Evolutionary conservation across 1,140 invertebrate genomes (phyloP).

Genomic region (Drosophila parabipectinata): DNA sequence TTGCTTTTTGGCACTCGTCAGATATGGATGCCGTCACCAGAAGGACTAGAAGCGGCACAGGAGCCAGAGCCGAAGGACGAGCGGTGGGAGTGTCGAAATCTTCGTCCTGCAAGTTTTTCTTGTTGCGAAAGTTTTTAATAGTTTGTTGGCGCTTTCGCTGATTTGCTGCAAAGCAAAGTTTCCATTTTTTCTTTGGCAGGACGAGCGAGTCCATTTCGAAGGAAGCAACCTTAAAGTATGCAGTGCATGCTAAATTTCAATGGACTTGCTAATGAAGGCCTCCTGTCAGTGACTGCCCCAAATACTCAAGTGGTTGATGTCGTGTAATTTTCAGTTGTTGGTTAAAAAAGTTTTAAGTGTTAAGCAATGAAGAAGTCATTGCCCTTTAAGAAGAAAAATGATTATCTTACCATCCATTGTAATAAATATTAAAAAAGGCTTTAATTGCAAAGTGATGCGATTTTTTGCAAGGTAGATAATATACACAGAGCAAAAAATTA

Average conservation of each 20-base stretch:
- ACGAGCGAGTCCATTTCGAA: conserved; percentile 3
- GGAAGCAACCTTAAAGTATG: conserved; percentile 55
- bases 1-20: conserved; percentile 81
- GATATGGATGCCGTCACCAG: conserved; percentile 73
- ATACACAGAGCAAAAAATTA: too few species aligned
- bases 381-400: neutral
- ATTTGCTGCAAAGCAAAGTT: conserved; percentile 74
- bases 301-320: conserved; percentile 5
- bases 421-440: neutral
- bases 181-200: conserved; percentile 28
- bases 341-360: too few species aligned
- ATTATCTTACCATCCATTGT: neutral
- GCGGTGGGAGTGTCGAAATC: conserved; percentile 36
- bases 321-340: too few species aligned
- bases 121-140: conserved; percentile 79
- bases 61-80: neutral
- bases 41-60: conserved; percentile 12
- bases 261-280: conserved; percentile 65
- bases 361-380: too few species aligned
- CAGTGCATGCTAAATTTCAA: conserved; percentile 66
- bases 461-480: too few species aligned
- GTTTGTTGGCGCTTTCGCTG: conserved; percentile 81
- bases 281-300: conserved; percentile 23
- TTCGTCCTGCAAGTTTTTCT: conserved; percentile 75
- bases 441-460: too few species aligned